Evolutionary conservation across 2,797 vertebrate species (phyloP).

Genomic region (Myotis daubentonii): DNA sequence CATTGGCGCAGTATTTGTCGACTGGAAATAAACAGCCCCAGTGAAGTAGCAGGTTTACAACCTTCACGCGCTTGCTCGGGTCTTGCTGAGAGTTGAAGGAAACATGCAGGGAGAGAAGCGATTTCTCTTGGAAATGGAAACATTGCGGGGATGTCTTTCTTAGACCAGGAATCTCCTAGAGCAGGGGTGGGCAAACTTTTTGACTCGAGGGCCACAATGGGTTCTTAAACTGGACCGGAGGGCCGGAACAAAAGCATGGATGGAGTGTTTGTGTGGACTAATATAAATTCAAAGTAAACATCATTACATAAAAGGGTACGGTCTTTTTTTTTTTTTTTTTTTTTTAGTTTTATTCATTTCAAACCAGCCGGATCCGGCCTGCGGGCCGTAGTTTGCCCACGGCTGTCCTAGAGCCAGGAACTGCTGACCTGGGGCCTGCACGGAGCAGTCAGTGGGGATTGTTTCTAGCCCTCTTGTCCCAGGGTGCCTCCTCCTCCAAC

Average conservation of each 20-base stretch:
- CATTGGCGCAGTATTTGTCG: constrained; percentile 85
- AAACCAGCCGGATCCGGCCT: no score
- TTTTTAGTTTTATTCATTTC: no score
- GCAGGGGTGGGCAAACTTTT: no score
- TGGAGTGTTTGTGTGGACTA: no score
- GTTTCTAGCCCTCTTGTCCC: neutral
- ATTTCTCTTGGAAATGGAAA: constrained; percentile 54
- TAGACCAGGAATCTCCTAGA: constrained; percentile 36
- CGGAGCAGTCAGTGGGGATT: neutral
- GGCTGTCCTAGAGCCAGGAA: neutral
- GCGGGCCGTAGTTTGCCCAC: no score
- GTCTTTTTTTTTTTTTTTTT: no score
- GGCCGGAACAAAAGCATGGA: no score
- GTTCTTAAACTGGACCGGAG: no score
- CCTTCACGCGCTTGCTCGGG: constrained; percentile 56
- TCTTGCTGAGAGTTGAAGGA: constrained; percentile 74
- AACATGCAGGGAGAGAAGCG: constrained; percentile 9
- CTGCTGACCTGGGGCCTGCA: neutral
- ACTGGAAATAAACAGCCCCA: constrained; percentile 87
- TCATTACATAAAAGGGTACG: no score
- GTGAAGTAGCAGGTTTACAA: constrained; percentile 82
- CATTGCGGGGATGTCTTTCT: neutral
- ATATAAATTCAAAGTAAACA: no score
- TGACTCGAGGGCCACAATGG: no score
- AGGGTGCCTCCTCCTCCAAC: neutral